phyloP scores from a whole-genome alignment of 2,797 vertebrate genomes.

The Brachyrhaphis roseni region DNA sequence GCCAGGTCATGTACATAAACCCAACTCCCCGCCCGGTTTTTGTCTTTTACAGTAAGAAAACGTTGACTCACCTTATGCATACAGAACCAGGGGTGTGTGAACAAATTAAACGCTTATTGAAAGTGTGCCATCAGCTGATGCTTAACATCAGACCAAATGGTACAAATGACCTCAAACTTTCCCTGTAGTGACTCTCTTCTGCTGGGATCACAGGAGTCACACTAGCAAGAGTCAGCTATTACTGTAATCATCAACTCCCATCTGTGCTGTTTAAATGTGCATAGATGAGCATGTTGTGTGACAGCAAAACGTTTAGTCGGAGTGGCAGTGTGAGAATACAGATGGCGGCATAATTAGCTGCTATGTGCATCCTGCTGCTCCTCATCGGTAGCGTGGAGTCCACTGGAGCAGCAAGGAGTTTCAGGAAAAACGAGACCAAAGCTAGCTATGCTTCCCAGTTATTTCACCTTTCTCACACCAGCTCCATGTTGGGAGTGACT shows the following conservation, averaged over 20 bases:
- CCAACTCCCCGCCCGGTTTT: not conserved
- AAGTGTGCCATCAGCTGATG: not conserved
- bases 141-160: conserved; percentile 4
- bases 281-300: conserved; percentile 44
- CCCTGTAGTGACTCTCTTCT: not conserved
- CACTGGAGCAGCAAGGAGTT: conserved; percentile 23
- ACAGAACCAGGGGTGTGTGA: not conserved
- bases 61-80: not conserved
- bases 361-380: conserved; percentile 50
- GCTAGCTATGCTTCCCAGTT: conserved; percentile 4
- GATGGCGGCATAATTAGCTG: conserved; percentile 77
- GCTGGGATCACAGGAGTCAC: conserved; percentile 24
- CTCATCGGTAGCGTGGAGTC: conserved; percentile 32
- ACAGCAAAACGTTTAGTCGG: conserved; percentile 67
- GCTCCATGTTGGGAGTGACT: conserved; percentile 28
- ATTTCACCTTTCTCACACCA: conserved; percentile 30
- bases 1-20: not conserved
- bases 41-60: not conserved
- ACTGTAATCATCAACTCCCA: conserved; percentile 66
- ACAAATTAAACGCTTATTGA: not conserved
- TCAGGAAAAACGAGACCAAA: conserved; percentile 10
- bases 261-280: conserved; percentile 61
- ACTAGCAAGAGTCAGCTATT: conserved; percentile 60
- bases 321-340: conserved; percentile 58
- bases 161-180: conserved; percentile 18